Percentiles rank a stretch among this genome's conserved stretches.
Evolutionary conservation across 2,113 vertebrate species (phyloP).

Genomic region (Pluvianellus socialis): DNA sequence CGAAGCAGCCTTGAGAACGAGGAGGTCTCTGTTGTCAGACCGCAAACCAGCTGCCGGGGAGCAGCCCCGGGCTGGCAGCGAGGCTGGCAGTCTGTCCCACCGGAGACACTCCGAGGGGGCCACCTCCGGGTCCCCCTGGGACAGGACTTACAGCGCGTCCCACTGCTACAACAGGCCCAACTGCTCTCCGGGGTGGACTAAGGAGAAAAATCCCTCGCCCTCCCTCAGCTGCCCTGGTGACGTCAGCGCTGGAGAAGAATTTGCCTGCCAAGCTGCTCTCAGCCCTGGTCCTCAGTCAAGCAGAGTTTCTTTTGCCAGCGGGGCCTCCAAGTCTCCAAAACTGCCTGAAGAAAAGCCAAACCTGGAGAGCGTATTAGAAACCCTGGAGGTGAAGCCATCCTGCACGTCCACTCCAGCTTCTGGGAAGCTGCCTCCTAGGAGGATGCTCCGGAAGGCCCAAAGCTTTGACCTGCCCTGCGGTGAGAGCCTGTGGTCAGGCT

Average conservation of each 20-base stretch:
- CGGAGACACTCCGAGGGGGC: conserved; percentile 47
- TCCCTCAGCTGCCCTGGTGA: conserved; percentile 7
- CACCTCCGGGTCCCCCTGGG: conserved; percentile 1
- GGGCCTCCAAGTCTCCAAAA: conserved; percentile 16
- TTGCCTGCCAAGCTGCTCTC: not conserved
- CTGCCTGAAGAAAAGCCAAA: conserved; percentile 56
- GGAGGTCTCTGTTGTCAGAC: conserved; percentile 12
- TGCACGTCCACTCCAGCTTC: conserved; percentile 26
- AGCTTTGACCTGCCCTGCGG: conserved; percentile 78
- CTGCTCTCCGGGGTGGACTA: conserved; percentile 28
- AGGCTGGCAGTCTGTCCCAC: not conserved
- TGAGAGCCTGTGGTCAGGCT: conserved; percentile 69
- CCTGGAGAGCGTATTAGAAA: conserved; percentile 10
- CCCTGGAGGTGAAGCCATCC: conserved; percentile 25
- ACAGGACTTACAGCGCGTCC: conserved; percentile 47
- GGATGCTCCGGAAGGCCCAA: conserved; percentile 77
- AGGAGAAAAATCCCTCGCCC: not conserved
- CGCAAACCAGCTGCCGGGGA: not conserved
- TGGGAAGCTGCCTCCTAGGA: conserved; percentile 35
- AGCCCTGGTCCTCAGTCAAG: not conserved
- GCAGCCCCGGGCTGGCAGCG: not conserved
- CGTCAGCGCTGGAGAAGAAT: not conserved
- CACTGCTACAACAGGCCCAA: conserved; percentile 38
- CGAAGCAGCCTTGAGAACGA: conserved; percentile 74
- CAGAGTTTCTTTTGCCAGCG: not conserved